Evolutionary conservation across 2,113 vertebrate genomes (phyloP), one percentile per base, ranked within the genome.

Genomic region (Sphaerodactylus townsendi): DNA sequence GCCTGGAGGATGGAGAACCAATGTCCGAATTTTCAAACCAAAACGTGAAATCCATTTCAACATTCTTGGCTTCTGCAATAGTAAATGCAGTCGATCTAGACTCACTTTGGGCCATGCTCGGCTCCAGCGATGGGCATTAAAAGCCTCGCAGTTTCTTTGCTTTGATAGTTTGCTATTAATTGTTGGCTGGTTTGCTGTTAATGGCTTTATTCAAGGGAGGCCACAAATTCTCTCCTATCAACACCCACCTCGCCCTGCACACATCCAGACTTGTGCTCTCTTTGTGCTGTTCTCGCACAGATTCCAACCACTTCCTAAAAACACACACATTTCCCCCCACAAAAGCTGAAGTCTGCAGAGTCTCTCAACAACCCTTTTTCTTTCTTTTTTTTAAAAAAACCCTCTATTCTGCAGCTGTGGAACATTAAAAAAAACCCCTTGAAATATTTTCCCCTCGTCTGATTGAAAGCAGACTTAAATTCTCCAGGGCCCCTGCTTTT

Each of bases 381-480:
- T 44, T 4, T 44, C 4, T 84, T 88, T 41, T 65, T 65, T n/a
- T 37, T 23, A 17, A 70, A 72, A 66, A 79, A 66, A n/a, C n/a
- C n/a, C 17, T 78, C 76, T 33, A 28, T 0, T 1, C 28, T 71
- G 83, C 19, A 92, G 30, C 81, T 85, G 86, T 90, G 86, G 30
- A 70, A 76, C 56, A 77, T 77, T 77, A 84, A 77, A 33, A 68
- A 33, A 13, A 33, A 62, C 56, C 50, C 81, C 62, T 83, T 87
- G 82, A 90, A 92, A 92, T 89, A 91, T 88, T 84, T 78, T 84
- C 85, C 78, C 37, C 46, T 50, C 46, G 1, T 79, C 85, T 94
- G 87, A 96, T 94, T 94, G 89, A 93, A 95, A 96, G 89, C 89
- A 95, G 93, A 73, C 64, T 90, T 56, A 88, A 88, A 86, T 84